A percentile compares a stretch with the other conserved stretches of the same genome.
Evolutionary conservation across 2,113 vertebrate genomes (phyloP).

Genomic region (Junco hyemalis): DNA sequence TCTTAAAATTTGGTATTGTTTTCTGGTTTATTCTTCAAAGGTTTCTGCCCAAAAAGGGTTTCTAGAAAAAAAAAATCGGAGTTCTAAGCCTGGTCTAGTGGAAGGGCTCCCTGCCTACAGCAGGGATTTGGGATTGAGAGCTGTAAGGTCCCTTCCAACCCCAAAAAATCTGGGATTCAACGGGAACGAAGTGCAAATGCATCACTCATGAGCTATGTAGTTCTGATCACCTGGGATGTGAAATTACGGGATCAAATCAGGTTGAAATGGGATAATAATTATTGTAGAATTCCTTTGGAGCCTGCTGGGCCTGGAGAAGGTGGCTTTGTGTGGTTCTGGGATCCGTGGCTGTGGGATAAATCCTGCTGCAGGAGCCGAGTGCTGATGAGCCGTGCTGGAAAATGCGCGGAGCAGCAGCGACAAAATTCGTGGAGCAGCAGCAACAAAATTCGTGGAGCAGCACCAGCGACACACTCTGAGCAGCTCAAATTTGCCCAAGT

Average conservation of each 20-base stretch:
- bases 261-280: accelerated
- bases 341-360: accelerated
- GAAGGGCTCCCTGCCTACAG: neutral
- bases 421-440: neutral
- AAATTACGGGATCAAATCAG: neutral
- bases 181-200: neutral
- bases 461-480: neutral
- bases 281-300: accelerated
- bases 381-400: accelerated
- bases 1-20: neutral
- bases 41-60: neutral
- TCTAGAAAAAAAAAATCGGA: neutral
- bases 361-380: neutral
- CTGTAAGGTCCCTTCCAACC: neutral
- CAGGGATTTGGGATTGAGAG: neutral
- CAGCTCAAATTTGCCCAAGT: neutral
- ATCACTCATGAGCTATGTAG: neutral
- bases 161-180: neutral
- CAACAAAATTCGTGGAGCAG: accelerated
- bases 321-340: neutral
- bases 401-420: accelerated
- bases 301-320: neutral
- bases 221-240: neutral
- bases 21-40: neutral
- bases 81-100: neutral